Evolutionary conservation across 2,113 vertebrate genomes (phyloP).

Genomic region (Trematomus loennbergii): DNA sequence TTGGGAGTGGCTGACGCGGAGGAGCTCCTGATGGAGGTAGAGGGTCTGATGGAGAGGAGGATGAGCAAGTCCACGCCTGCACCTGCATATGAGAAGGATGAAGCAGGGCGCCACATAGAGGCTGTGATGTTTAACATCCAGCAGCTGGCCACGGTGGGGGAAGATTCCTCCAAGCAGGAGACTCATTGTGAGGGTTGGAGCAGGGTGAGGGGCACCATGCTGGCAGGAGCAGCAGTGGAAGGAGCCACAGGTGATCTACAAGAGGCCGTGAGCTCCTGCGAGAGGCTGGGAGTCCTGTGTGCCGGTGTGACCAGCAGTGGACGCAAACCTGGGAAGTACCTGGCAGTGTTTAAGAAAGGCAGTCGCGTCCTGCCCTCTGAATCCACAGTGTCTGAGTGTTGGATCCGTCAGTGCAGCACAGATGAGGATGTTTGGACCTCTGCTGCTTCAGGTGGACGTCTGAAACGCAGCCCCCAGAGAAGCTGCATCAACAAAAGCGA

Average conservation of each 20-base stretch:
- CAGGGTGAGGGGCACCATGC: slow-evolving; percentile 66
- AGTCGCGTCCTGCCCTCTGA: slow-evolving; percentile 61
- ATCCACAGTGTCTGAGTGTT: slow-evolving; percentile 54
- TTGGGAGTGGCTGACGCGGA: slow-evolving; percentile 77
- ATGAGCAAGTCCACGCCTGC: slow-evolving; percentile 26
- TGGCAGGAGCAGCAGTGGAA: slow-evolving; percentile 62
- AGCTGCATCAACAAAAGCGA: slow-evolving; percentile 83
- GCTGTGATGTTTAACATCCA: slow-evolving; percentile 85
- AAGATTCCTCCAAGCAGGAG: slow-evolving; percentile 1
- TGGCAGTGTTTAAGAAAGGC: slow-evolving; percentile 57
- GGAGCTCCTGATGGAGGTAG: slow-evolving; percentile 81
- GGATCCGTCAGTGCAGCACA: slow-evolving; percentile 73
- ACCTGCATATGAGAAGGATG: slow-evolving; percentile 6
- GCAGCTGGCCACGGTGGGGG: slow-evolving; percentile 56
- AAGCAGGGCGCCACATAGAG: slow-evolving; percentile 62
- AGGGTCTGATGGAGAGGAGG: slow-evolving; percentile 63
- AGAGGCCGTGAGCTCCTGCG: slow-evolving; percentile 77
- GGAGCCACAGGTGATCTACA: not conserved
- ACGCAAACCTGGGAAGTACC: slow-evolving; percentile 62
- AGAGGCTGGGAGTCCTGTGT: slow-evolving; percentile 78
- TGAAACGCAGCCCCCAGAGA: slow-evolving; percentile 43
- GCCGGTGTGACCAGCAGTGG: slow-evolving; percentile 78
- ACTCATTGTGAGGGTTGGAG: slow-evolving; percentile 74
- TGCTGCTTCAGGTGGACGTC: slow-evolving; percentile 28
- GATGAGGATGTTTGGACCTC: not conserved